Percentiles rank a stretch among this genome's conserved stretches.
phyloP scores from a whole-genome alignment of 1,140 invertebrate genomes.

The Anadara kagoshimensis region DNA sequence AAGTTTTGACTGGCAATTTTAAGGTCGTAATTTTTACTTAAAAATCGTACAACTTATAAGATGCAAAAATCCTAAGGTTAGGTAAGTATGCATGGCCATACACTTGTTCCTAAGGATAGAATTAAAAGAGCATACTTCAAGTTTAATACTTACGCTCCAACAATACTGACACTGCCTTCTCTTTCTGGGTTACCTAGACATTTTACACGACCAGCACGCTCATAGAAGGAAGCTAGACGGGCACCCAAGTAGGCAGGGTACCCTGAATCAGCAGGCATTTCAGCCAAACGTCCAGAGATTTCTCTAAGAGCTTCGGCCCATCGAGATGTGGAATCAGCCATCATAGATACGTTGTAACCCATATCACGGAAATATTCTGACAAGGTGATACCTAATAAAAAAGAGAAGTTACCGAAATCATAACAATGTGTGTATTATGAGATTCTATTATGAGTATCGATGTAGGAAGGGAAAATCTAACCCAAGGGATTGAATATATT shows the following conservation, averaged over 20 bases:
- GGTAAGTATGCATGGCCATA: too few species aligned
- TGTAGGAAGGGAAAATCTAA: too few species aligned
- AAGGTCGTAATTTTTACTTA: too few species aligned
- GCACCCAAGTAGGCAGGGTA: conserved; percentile 99
- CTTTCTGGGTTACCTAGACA: conserved; percentile 98
- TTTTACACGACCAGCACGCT: conserved; percentile 96
- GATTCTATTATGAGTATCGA: too few species aligned
- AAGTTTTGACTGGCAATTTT: too few species aligned
- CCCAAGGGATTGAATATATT: too few species aligned
- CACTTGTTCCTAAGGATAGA: too few species aligned
- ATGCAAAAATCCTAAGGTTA: too few species aligned
- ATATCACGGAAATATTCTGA: conserved; percentile 99
- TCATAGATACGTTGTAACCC: conserved; percentile 99
- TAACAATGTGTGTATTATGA: background rate
- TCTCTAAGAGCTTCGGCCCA: conserved; percentile 99
- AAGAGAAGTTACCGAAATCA: background rate
- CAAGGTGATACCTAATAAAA: conserved; percentile 91
- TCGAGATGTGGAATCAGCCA: conserved; percentile 99
- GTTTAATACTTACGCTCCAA: conserved; percentile 84
- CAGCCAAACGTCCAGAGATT: conserved; percentile 99
- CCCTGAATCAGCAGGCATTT: conserved; percentile 99
- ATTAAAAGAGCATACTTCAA: too few species aligned
- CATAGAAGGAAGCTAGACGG: conserved; percentile 98
- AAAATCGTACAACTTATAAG: too few species aligned
- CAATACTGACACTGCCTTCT: conserved; percentile 98